Percentiles rank a stretch among this genome's conserved stretches.
Evolutionary conservation across 2,888 invertebrate species (phyloP).

Genomic region (Creontiades dilutus): DNA sequence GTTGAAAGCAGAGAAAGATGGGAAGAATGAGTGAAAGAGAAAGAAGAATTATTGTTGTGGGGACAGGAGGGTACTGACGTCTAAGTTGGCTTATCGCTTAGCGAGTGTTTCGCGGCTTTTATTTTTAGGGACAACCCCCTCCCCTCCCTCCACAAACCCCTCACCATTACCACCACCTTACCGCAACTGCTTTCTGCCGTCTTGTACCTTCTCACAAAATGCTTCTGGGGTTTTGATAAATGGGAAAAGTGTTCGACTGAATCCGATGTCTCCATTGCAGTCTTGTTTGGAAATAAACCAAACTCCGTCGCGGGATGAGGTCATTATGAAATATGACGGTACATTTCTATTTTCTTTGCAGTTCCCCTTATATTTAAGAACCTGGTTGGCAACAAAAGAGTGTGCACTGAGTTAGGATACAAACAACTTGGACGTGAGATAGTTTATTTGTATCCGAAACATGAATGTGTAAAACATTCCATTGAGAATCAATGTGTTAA

Average conservation of each 20-base stretch:
- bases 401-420: no score
- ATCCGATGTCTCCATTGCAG: not conserved
- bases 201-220: not conserved
- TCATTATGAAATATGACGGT: not conserved
- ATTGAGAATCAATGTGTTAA: no score
- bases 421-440: no score
- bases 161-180: not conserved
- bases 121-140: not conserved
- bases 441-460: no score
- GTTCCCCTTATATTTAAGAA: no score
- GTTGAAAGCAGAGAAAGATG: conserved; percentile 22
- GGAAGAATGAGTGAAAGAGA: conserved; percentile 10
- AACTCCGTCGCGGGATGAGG: not conserved
- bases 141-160: not conserved
- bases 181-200: not conserved
- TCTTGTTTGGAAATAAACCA: not conserved
- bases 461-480: no score
- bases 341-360: no score
- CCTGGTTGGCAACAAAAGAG: no score
- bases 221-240: conserved; percentile 9
- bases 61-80: conserved; percentile 6
- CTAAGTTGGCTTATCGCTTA: conserved; percentile 27
- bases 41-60: not conserved
- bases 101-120: conserved; percentile 19
- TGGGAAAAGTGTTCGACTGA: conserved; percentile 20